Conservation (phyloP, 2,113 vertebrate species). For the Oophaga pumilio region DNA sequence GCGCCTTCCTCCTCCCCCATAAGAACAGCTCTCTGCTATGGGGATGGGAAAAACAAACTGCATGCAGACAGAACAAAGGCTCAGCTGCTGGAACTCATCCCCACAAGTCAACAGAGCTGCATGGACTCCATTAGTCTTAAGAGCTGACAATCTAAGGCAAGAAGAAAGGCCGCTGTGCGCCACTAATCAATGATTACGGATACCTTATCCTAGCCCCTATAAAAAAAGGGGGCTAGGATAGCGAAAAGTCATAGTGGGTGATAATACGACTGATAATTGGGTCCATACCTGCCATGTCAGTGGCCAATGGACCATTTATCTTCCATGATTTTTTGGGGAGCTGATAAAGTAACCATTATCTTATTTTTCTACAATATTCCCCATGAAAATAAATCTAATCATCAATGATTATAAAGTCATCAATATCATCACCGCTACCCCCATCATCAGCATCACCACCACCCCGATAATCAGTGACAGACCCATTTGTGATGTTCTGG, state of each 20-base stretch:
- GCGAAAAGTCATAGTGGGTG: background rate
- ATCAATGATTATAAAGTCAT: background rate
- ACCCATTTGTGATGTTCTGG: no score
- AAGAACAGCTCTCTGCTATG: background rate
- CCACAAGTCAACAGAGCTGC: background rate
- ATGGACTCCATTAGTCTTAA: background rate
- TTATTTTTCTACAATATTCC: background rate
- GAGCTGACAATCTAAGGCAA: conserved; percentile 26
- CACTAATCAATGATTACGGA: background rate
- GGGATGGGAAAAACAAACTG: conserved; percentile 1
- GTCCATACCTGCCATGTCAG: background rate
- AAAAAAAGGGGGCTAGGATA: background rate
- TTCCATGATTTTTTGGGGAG: background rate
- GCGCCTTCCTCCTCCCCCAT: background rate
- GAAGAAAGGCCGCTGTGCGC: background rate
- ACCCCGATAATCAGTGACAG: no score
- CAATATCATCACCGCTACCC: background rate
- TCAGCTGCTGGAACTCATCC: background rate
- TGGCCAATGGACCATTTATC: no score
- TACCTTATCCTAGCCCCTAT: background rate
- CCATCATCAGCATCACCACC: background rate
- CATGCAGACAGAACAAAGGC: conserved; percentile 4
- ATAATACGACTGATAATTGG: background rate
- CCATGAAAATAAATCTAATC: background rate
- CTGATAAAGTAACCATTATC: background rate